Percentiles rank a stretch among this genome's conserved stretches.
These are phyloP conservation scores for Bellardia pandia DNA, from an alignment of 2,888 invertebrate species.

Conservation along the genomic window DNA sequence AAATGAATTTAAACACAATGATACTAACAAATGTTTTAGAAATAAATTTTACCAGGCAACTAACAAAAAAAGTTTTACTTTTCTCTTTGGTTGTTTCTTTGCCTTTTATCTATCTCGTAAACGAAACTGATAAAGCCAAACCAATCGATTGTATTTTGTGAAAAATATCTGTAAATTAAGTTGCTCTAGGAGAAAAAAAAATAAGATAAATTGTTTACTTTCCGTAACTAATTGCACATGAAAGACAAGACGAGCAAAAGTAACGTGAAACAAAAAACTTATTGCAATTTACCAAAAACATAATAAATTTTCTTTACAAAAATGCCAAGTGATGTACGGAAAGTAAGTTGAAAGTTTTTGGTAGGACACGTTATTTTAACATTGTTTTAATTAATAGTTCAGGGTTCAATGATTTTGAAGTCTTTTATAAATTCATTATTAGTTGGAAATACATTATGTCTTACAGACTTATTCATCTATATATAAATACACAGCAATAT, in stretches of 20 bases:
- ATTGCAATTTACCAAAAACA: constrained; percentile 49
- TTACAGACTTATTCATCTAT: too few species aligned
- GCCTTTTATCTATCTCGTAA: neutral
- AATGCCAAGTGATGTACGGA: neutral
- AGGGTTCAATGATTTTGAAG: neutral
- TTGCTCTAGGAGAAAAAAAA: constrained; percentile 6
- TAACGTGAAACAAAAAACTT: neutral
- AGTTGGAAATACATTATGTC: too few species aligned
- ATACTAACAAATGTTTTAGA: constrained; percentile 34
- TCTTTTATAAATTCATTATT: too few species aligned
- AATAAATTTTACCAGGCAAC: constrained; percentile 41
- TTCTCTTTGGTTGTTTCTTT: constrained; percentile 36
- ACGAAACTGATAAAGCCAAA: constrained; percentile 62
- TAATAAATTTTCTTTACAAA: constrained; percentile 20
- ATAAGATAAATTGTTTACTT: constrained; percentile 76
- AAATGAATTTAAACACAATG: constrained; percentile 70
- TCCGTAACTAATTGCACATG: constrained; percentile 79
- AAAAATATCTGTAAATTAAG: constrained; percentile 51
- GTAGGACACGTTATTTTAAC: too few species aligned
- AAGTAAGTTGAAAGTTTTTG: neutral
- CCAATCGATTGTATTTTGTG: constrained; percentile 51
- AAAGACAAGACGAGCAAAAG: constrained; percentile 3
- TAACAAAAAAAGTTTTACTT: constrained; percentile 50
- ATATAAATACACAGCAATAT: too few species aligned
- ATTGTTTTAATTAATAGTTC: neutral